Evolutionary conservation across 2,797 vertebrate genomes (phyloP).

Genomic region (Hydrocynus forskahlii): DNA sequence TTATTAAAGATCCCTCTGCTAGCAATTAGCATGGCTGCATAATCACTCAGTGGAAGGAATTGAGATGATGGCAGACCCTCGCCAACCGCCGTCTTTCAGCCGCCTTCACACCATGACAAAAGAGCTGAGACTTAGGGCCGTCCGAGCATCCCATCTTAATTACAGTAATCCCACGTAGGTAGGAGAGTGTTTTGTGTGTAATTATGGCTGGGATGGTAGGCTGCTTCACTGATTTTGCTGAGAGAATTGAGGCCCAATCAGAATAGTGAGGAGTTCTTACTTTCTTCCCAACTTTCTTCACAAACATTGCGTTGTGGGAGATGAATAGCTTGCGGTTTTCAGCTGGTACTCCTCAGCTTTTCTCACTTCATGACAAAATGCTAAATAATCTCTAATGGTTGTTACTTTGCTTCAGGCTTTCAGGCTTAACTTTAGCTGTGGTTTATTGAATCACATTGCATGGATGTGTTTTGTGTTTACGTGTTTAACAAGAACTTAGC

Average conservation of each 20-base stretch:
- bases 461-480: conserved; percentile 61
- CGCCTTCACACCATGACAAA: conserved; percentile 68
- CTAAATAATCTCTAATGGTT: conserved; percentile 20
- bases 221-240: conserved; percentile 58
- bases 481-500: conserved; percentile 64
- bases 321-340: neutral
- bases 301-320: neutral
- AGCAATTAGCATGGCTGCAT: conserved; percentile 84
- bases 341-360: neutral
- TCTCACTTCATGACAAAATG: neutral
- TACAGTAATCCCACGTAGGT: conserved; percentile 72
- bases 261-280: conserved; percentile 32
- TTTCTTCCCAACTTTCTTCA: conserved; percentile 10
- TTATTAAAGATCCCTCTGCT: conserved; percentile 89
- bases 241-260: conserved; percentile 47
- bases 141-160: conserved; percentile 78
- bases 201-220: conserved; percentile 65
- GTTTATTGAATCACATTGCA: conserved; percentile 6
- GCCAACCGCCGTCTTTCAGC: conserved; percentile 63
- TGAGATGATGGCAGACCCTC: conserved; percentile 77
- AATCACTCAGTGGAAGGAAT: conserved; percentile 82
- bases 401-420: conserved; percentile 12
- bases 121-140: conserved; percentile 63
- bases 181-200: conserved; percentile 68
- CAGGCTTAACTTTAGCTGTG: neutral